phyloP scores from a whole-genome alignment of 1,140 invertebrate species.

The Trachelipus rathkii region DNA sequence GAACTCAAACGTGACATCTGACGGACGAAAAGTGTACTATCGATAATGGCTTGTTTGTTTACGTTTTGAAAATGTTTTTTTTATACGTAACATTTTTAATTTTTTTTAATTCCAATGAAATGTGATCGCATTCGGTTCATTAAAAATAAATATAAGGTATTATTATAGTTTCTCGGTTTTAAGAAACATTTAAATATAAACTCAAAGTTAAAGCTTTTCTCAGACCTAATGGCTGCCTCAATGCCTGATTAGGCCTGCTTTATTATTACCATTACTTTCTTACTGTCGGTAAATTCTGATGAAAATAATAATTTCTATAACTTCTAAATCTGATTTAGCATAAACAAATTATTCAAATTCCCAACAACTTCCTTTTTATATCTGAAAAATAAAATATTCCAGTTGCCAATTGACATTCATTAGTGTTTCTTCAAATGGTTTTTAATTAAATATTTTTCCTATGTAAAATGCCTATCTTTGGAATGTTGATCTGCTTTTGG shows the following conservation, averaged over 20 bases:
- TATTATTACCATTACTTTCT: too few relatives aligned
- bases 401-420: too few relatives aligned
- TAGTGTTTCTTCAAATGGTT: too few relatives aligned
- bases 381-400: too few relatives aligned
- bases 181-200: neutral
- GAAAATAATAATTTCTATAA: too few relatives aligned
- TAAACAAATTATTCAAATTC: too few relatives aligned
- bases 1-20: slow-evolving; percentile 33
- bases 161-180: neutral
- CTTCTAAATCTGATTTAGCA: too few relatives aligned
- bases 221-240: neutral
- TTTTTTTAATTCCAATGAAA: slow-evolving; percentile 12
- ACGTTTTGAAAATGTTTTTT: slow-evolving; percentile 34
- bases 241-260: neutral
- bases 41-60: slow-evolving; percentile 43
- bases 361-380: too few relatives aligned
- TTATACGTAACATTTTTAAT: slow-evolving; percentile 7
- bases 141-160: neutral
- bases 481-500: too few relatives aligned
- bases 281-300: too few relatives aligned
- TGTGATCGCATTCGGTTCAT: slow-evolving; percentile 6
- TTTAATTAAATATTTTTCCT: too few relatives aligned
- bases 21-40: slow-evolving; percentile 30
- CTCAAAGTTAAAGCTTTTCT: neutral
- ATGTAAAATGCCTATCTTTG: too few relatives aligned